Base-by-base conservation (phyloP, 2,113 vertebrate species). In the Vicugna pacos region DNA sequence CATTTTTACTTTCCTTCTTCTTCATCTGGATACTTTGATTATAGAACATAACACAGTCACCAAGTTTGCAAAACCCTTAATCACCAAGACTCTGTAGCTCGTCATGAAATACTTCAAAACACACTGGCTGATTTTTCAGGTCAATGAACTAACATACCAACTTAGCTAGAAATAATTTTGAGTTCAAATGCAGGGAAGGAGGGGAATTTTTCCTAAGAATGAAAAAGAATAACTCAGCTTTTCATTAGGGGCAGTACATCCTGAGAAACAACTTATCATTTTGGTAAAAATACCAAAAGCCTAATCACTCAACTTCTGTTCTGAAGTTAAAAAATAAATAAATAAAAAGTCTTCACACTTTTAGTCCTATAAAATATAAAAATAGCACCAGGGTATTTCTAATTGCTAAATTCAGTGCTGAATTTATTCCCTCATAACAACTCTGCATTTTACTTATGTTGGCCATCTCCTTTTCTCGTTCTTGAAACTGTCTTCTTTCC, bases 241-340 rank as follows among this genome's bases (percentile, higher is more conserved):
- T 94, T 84, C 46, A 83, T 26, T 28, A 73, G 35, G 8, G 84
- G 38, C 2, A 79, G 46, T 19, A 76, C 6, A n/a, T 75, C 67
- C 65, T 81, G 35, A 90, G 64, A 93, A 93, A 82, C 4, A 87
- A 72, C 38, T 83, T 60, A 46, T 1, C 42, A 92, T 67, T 82
- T 73, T 83, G 75, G 17, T 80, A 75, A 93, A 70, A 94, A 97
- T 65, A 65, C 13, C 10, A 28, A 73, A 93, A 60, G 32, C 20
- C 24, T 46, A n/a, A 64, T 69, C 56, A 89, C 17, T 60, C 17
- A 92, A 28, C n/a, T 90, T 94, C 28, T 81, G 48, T 64, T 91
- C 54, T 48, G 2, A 76, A 87, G 22, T 35, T 15, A 56, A 70
- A 83, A 81, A 83, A 32, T 30, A 4, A 58, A 42, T 42, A 42